These are phyloP conservation scores for Sylvietta virens DNA, from an alignment of 2,113 vertebrate species.

Conservation along the genomic window DNA sequence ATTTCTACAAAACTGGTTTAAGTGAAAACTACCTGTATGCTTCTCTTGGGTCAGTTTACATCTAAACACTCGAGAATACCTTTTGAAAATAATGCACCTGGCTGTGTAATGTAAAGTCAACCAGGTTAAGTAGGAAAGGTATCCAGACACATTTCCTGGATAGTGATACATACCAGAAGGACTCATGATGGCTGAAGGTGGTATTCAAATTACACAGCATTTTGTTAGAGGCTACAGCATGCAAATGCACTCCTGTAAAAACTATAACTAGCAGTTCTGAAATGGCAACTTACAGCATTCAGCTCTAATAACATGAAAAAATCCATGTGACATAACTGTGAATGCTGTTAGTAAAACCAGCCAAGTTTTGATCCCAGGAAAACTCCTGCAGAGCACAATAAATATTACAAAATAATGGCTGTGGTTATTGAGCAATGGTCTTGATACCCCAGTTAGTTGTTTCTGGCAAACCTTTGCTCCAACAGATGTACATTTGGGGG, in stretches of 20 bases:
- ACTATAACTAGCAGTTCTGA: neutral
- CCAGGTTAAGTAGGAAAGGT: neutral
- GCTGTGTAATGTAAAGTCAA: neutral
- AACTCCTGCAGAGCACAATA: neutral
- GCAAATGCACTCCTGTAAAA: neutral
- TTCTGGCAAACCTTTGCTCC: neutral
- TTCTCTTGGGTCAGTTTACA: neutral
- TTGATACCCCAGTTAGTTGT: neutral
- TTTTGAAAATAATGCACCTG: neutral
- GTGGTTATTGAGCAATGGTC: constrained; percentile 19
- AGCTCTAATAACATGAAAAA: neutral
- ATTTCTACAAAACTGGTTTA: neutral
- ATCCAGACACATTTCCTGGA: neutral
- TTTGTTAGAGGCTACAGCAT: neutral
- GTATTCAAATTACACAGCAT: neutral
- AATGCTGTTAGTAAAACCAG: neutral
- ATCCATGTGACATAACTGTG: neutral
- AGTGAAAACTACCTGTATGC: neutral
- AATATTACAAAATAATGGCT: constrained; percentile 17
- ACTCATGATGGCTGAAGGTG: neutral
- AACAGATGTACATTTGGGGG: neutral
- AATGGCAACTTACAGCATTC: neutral
- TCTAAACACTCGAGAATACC: neutral
- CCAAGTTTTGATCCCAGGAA: neutral
- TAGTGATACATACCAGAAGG: neutral